phyloP scores from a whole-genome alignment of 2,113 vertebrate genomes.

The Lates calcarifer region DNA sequence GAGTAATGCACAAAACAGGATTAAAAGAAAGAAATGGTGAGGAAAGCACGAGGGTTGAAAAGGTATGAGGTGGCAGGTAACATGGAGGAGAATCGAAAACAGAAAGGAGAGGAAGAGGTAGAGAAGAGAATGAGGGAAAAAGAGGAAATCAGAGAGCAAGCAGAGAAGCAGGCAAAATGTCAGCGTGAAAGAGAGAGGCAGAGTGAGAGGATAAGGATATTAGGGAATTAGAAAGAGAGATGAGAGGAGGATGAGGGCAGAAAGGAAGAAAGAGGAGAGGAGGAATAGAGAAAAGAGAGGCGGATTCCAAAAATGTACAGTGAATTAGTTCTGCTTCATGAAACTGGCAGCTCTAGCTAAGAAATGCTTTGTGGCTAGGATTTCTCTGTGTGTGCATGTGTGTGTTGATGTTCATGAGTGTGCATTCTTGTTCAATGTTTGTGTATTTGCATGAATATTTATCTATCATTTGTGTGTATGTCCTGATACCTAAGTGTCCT shows the following conservation, averaged over 20 bases:
- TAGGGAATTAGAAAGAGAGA: slow-evolving; percentile 57
- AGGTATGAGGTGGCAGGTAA: slow-evolving; percentile 6
- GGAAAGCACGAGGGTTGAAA: not conserved
- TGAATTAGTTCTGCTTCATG: slow-evolving; percentile 76
- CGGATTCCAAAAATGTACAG: slow-evolving; percentile 69
- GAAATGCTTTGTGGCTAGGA: slow-evolving; percentile 58
- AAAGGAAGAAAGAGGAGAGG: slow-evolving; percentile 43
- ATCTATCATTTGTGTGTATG: not conserved
- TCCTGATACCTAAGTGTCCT: too few species aligned
- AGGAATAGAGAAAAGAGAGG: slow-evolving; percentile 49
- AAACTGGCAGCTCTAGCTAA: slow-evolving; percentile 63
- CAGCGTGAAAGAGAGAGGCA: slow-evolving; percentile 45
- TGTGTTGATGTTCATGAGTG: not conserved
- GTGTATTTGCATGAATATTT: slow-evolving; percentile 3
- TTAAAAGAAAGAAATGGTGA: not conserved
- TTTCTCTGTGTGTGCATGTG: slow-evolving; percentile 29
- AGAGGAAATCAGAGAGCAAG: slow-evolving; percentile 13
- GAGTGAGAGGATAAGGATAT: slow-evolving; percentile 58
- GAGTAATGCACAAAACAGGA: not conserved
- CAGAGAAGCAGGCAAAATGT: slow-evolving; percentile 49
- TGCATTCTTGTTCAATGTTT: not conserved
- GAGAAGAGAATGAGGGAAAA: not conserved
- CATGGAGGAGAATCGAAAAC: slow-evolving; percentile 23
- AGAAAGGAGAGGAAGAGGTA: slow-evolving; percentile 1
- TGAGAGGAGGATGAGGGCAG: slow-evolving; percentile 43